Evolutionary conservation across 2,113 vertebrate species (phyloP).

Genomic region (Gila orcuttii): DNA sequence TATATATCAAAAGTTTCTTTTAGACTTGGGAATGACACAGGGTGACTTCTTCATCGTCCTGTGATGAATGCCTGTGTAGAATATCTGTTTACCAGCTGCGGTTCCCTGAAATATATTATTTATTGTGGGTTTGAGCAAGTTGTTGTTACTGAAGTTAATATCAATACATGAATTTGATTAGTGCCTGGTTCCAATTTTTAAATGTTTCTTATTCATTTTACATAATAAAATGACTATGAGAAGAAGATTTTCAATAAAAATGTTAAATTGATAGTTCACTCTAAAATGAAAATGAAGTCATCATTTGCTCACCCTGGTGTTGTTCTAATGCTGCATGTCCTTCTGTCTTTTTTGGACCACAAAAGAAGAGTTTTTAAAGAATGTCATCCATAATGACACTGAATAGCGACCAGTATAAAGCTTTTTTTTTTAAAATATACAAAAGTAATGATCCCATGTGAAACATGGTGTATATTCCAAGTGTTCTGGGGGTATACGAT

Average conservation of each 20-base stretch:
- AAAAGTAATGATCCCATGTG: too few relatives aligned
- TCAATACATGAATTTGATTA: neutral
- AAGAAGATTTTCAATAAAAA: neutral
- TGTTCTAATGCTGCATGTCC: too few relatives aligned
- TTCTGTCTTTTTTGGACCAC: too few relatives aligned
- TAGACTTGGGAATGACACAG: neutral
- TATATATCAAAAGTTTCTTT: neutral
- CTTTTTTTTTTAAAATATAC: too few relatives aligned
- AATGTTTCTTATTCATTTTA: neutral
- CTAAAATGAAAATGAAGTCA: too few relatives aligned
- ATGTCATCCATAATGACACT: too few relatives aligned
- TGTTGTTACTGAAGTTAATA: neutral
- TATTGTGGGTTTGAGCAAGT: neutral
- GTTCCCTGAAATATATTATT: neutral
- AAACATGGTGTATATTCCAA: too few relatives aligned
- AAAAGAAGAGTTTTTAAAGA: too few relatives aligned
- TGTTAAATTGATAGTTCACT: too few relatives aligned
- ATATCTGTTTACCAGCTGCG: neutral
- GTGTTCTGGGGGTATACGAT: too few relatives aligned
- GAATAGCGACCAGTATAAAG: too few relatives aligned
- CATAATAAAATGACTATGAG: neutral
- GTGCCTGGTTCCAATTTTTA: neutral
- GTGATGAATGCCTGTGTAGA: neutral
- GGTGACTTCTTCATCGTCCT: neutral
- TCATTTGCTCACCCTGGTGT: too few relatives aligned